phyloP scores from a whole-genome alignment of 2,797 vertebrate genomes.

The Gymnoscopelus braueri region DNA sequence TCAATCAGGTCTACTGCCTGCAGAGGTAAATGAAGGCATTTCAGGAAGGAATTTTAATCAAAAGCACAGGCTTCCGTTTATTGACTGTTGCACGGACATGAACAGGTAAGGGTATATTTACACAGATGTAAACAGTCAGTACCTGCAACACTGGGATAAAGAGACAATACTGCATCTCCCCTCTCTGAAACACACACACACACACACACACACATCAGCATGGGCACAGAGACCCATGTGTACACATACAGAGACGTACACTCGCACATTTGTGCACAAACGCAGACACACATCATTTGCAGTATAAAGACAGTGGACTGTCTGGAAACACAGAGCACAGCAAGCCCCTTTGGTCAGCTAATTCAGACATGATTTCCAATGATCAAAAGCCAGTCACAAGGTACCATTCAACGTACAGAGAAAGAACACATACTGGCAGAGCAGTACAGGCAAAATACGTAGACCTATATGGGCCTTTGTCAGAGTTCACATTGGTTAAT shows the following conservation, averaged over 20 bases:
- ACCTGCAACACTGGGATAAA: constrained; percentile 70
- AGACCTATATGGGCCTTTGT: constrained; percentile 46
- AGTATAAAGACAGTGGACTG: constrained; percentile 70
- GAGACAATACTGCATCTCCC: constrained; percentile 39
- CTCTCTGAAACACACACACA: constrained; percentile 40
- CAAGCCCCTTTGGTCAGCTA: constrained; percentile 76
- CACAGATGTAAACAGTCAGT: constrained; percentile 81
- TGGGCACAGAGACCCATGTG: constrained; percentile 37
- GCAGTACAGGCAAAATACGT: constrained; percentile 56
- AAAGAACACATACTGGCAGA: constrained; percentile 49
- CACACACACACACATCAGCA: constrained; percentile 40
- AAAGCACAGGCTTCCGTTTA: constrained; percentile 83
- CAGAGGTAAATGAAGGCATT: constrained; percentile 29
- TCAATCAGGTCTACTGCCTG: not conserved
- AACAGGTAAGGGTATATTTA: constrained; percentile 80
- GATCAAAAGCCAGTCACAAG: constrained; percentile 58
- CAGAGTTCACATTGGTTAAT: constrained; percentile 49
- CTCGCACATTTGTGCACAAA: constrained; percentile 42
- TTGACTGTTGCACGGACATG: constrained; percentile 78
- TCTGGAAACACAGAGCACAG: constrained; percentile 67
- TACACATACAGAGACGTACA: constrained; percentile 43
- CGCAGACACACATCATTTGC: constrained; percentile 50
- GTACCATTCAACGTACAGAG: constrained; percentile 61
- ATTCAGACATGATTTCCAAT: constrained; percentile 62
- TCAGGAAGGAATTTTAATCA: constrained; percentile 60